Percentiles rank a stretch among this genome's conserved stretches.
phyloP scores from a whole-genome alignment of 1,140 invertebrate species.

The Protaetia brevitarsis region DNA sequence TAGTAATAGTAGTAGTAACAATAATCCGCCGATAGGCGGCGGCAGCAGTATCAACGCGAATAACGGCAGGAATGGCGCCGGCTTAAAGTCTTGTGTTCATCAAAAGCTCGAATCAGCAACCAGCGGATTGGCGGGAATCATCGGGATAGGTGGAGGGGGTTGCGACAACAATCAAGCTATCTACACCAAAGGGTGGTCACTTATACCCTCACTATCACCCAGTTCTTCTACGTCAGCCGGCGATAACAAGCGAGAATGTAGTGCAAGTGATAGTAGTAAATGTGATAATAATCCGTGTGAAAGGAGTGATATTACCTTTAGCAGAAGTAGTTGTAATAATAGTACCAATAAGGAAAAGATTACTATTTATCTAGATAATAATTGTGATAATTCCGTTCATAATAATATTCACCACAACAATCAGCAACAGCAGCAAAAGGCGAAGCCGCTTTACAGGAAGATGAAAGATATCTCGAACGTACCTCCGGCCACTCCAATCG shows the following conservation, averaged over 20 bases:
- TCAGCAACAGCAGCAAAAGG: no score
- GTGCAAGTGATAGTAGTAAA: conserved; percentile 36
- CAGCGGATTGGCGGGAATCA: background rate
- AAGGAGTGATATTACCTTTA: conserved; percentile 44
- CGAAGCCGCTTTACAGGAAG: conserved; percentile 23
- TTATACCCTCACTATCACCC: background rate
- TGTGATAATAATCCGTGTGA: conserved; percentile 43
- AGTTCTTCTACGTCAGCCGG: background rate
- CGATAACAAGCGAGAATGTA: background rate
- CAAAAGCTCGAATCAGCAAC: background rate
- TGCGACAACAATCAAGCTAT: background rate
- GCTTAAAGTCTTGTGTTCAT: conserved; percentile 34
- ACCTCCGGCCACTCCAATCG: background rate
- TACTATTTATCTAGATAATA: conserved; percentile 40
- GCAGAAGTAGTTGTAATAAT: conserved; percentile 41
- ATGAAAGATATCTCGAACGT: conserved; percentile 36
- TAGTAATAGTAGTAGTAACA: background rate
- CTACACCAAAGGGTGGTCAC: background rate
- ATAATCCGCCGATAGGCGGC: background rate
- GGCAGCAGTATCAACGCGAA: background rate
- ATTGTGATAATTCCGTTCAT: conserved; percentile 42
- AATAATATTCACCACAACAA: conserved; percentile 29
- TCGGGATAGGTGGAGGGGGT: background rate
- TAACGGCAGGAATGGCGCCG: conserved; percentile 21
- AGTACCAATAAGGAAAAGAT: conserved; percentile 41